Evolutionary conservation across 1,140 invertebrate genomes (phyloP).

Genomic region (Dinothrombium tinctorium): DNA sequence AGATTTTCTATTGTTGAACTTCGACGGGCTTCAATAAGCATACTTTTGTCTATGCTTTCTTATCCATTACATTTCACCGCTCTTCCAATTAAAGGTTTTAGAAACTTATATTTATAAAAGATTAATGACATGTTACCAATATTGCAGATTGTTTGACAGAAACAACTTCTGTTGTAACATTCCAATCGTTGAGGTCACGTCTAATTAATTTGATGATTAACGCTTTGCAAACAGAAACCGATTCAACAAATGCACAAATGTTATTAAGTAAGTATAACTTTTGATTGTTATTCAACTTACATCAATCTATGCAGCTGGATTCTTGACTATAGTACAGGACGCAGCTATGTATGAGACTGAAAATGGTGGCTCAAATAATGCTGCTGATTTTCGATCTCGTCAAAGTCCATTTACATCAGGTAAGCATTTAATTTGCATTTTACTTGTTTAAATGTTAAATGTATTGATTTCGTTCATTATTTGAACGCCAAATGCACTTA

Average conservation of each 20-base stretch:
- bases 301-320: no score
- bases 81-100: slow-evolving; percentile 29
- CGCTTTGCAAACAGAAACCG: slow-evolving; percentile 57
- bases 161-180: slow-evolving; percentile 29
- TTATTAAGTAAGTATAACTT: slow-evolving; percentile 29
- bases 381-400: no score
- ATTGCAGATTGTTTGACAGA: slow-evolving; percentile 17
- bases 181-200: slow-evolving; percentile 49
- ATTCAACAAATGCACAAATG: slow-evolving; percentile 71
- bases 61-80: slow-evolving; percentile 64
- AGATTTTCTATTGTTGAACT: slow-evolving; percentile 35
- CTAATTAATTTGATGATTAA: slow-evolving; percentile 63
- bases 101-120: not conserved
- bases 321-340: slow-evolving; percentile 54
- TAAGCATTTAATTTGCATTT: no score
- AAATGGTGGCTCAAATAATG: no score
- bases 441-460: no score
- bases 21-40: slow-evolving; percentile 62
- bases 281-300: no score
- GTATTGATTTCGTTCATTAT: no score
- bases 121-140: slow-evolving; percentile 4
- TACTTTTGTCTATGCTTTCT: slow-evolving; percentile 62
- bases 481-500: no score
- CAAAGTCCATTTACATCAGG: no score
- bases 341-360: no score